phyloP scores from a whole-genome alignment of 2,113 vertebrate genomes.

The Morone saxatilis region DNA sequence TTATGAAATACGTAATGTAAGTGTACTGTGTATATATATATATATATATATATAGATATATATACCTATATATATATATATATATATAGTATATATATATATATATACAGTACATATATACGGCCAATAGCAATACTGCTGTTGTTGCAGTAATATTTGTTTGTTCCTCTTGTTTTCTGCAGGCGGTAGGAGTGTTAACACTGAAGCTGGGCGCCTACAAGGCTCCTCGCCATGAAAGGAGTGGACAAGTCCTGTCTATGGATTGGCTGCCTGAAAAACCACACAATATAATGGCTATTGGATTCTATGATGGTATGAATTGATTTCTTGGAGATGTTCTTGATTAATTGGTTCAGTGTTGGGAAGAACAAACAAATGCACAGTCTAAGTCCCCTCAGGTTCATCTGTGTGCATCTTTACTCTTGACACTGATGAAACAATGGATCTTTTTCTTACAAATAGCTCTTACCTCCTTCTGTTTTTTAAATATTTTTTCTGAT shows the following conservation, averaged over 20 bases:
- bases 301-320: constrained; percentile 92
- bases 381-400: not conserved
- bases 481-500: not conserved
- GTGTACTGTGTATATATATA: too few species aligned
- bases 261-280: constrained; percentile 93
- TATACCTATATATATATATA: too few species aligned
- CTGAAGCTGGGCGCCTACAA: constrained; percentile 91
- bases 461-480: not conserved
- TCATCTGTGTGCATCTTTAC: not conserved
- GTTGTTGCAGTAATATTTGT: constrained; percentile 63
- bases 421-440: not conserved
- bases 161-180: constrained; percentile 28
- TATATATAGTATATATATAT: too few species aligned
- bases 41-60: too few species aligned
- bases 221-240: constrained; percentile 75
- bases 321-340: constrained; percentile 5
- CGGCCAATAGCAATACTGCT: not conserved
- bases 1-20: not conserved
- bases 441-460: not conserved
- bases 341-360: not conserved
- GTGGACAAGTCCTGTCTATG: constrained; percentile 91
- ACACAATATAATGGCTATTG: constrained; percentile 91
- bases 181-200: constrained; percentile 79
- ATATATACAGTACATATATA: too few species aligned
- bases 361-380: constrained; percentile 14